phyloP scores from a whole-genome alignment of 2,888 invertebrate species.

The Zygogramma bicolorata region DNA sequence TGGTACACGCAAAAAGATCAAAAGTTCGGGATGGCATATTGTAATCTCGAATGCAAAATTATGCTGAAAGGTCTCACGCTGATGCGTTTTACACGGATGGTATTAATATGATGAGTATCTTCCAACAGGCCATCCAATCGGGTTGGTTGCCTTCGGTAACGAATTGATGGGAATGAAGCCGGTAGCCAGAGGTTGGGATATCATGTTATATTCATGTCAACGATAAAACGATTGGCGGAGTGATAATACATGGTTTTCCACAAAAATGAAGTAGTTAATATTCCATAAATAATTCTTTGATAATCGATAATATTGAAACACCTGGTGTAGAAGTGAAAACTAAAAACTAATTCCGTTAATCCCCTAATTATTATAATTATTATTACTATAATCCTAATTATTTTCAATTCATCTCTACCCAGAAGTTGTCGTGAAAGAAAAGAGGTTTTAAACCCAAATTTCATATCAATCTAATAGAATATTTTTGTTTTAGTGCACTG shows the following conservation, averaged over 20 bases:
- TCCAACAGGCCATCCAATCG: background rate
- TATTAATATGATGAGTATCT: background rate
- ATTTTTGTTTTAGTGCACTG: too few relatives aligned
- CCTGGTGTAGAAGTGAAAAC: too few relatives aligned
- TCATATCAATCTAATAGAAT: too few relatives aligned
- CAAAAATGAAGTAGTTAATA: background rate
- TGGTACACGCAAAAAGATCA: slow-evolving; percentile 33
- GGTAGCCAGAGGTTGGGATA: background rate
- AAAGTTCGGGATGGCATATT: slow-evolving; percentile 18
- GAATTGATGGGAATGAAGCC: background rate
- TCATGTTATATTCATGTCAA: background rate
- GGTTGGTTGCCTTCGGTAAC: background rate
- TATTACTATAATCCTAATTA: too few relatives aligned
- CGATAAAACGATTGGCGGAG: background rate
- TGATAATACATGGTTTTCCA: background rate
- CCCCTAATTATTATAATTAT: too few relatives aligned
- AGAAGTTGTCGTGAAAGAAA: too few relatives aligned
- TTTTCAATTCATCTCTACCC: too few relatives aligned
- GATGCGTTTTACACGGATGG: slow-evolving; percentile 20
- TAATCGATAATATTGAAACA: too few relatives aligned
- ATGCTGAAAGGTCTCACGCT: slow-evolving; percentile 21
- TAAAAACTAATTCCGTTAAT: too few relatives aligned
- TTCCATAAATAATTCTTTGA: too few relatives aligned
- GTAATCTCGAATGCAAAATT: slow-evolving; percentile 36
- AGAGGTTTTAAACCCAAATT: too few relatives aligned